Percentiles rank a stretch among this genome's conserved stretches.
phyloP scores from a whole-genome alignment of 2,797 vertebrate genomes.

The Syndactyla subalaris region DNA sequence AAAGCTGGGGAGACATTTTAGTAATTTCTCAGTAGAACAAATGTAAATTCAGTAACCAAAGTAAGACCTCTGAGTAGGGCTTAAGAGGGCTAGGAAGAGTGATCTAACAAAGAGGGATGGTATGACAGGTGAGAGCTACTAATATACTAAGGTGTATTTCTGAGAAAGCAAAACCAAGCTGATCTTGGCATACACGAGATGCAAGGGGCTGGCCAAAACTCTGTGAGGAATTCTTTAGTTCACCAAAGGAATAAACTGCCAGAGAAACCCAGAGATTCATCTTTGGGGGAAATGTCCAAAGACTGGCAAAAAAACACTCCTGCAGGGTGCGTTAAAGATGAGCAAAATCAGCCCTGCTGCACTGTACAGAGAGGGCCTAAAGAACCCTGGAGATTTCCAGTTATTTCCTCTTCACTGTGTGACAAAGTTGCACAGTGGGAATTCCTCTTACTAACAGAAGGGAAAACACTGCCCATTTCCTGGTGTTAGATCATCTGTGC shows the following conservation, averaged over 20 bases:
- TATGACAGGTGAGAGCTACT: neutral
- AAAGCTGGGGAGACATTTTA: slow-evolving; percentile 23
- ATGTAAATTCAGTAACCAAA: neutral
- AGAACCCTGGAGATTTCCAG: neutral
- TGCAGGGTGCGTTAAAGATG: neutral
- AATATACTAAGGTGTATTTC: neutral
- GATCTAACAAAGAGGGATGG: neutral
- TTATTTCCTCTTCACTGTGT: neutral
- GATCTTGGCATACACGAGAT: neutral
- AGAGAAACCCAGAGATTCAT: neutral
- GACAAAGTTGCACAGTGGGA: neutral
- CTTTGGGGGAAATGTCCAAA: neutral
- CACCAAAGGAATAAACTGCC: neutral
- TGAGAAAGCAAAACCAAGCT: neutral
- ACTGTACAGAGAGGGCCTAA: neutral
- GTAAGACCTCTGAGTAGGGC: neutral
- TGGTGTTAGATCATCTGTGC: neutral
- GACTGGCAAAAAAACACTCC: neutral
- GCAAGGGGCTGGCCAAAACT: neutral
- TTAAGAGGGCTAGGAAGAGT: neutral
- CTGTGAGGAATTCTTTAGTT: neutral
- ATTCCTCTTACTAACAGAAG: neutral
- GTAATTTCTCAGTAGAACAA: slow-evolving; percentile 17
- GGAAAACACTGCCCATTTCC: neutral
- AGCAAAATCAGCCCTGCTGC: neutral